A percentile compares a stretch with the other conserved stretches of the same genome.
Conservation (phyloP, 2,113 vertebrate genomes). For the Pseudolaguvia tuberculata region DNA sequence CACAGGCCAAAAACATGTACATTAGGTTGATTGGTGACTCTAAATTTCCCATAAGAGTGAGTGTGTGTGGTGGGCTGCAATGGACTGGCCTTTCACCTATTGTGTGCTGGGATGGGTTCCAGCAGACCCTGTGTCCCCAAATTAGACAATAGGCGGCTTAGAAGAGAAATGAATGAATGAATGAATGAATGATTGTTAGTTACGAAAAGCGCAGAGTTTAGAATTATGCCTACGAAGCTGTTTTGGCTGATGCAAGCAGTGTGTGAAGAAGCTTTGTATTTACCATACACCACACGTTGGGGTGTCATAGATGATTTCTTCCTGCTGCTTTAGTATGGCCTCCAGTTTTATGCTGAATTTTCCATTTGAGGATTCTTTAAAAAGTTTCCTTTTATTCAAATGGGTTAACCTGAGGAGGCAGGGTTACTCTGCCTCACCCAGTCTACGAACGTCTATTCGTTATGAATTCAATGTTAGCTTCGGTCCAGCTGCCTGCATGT, state of each 20-base stretch:
- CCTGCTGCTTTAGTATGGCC: conserved; percentile 8
- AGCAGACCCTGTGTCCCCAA: too few relatives aligned
- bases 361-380: not conserved
- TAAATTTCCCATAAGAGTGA: too few relatives aligned
- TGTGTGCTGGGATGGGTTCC: too few relatives aligned
- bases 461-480: conserved; percentile 3
- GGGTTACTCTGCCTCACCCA: conserved; percentile 40
- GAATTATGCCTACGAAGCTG: not conserved
- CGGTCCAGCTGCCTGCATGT: conserved; percentile 39
- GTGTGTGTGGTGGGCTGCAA: too few relatives aligned
- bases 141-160: too few relatives aligned
- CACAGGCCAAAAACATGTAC: too few relatives aligned
- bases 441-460: conserved; percentile 38
- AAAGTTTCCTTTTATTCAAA: not conserved
- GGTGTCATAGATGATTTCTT: conserved; percentile 1
- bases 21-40: too few relatives aligned
- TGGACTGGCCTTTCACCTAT: too few relatives aligned
- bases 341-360: not conserved
- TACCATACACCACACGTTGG: not conserved
- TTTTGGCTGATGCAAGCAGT: conserved; percentile 13
- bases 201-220: not conserved
- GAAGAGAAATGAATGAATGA: too few relatives aligned
- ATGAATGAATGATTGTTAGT: too few relatives aligned
- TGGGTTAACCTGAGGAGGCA: conserved; percentile 21
- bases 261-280: not conserved